Base-by-base conservation (phyloP, 1,140 invertebrate genomes). In the Drosophila hydei region DNA sequence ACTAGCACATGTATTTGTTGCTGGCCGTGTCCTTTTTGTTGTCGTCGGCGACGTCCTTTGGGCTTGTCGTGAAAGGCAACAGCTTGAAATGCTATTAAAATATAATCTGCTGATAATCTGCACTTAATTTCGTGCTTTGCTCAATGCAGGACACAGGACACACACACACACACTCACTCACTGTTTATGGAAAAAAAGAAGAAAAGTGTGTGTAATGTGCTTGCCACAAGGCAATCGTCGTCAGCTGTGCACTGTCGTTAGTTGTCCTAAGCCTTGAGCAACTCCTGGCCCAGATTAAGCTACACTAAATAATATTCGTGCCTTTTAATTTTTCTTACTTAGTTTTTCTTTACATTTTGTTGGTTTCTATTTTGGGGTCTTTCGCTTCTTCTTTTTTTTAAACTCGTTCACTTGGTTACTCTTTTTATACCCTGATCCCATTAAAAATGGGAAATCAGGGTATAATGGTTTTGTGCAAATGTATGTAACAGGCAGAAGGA, bases 11-110 rank as follows among this genome's bases (percentile, higher is more conserved):
- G 55, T 72, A 52, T 60, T 47, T 64, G 59, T 60, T 73, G 70
- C 36, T 14, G 38, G 40, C n/a, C 45, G 42, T 54, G 58, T 74
- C 47, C 38, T 61, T 56, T 45, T 48, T 47, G 36, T 23, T 40
- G 60, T 19, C 4, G 40, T 56, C 21, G 59, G 12, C 40, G 48
- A 23, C 52, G 58, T 71, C 33, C 48, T 72, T 48, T 58, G 47
- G 65, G 50, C 54, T 33, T 40, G 64, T 40, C 50, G 74, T 70
- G 67, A 62, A 88, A 69, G 83, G 83, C 77, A 87, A 87, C 83
- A 88, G 83, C 83, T 88, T 87, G 83, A 87, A 87, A 87, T 87
- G 83, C 83, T 87, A 87, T 87, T 87, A 87, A 87, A 87, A 87
- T 87, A 87, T 87, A 88, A 87, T 87, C 83, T 87, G 70, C 83